phyloP scores from a whole-genome alignment of 2,113 vertebrate species.

The Ophiodon elongatus region DNA sequence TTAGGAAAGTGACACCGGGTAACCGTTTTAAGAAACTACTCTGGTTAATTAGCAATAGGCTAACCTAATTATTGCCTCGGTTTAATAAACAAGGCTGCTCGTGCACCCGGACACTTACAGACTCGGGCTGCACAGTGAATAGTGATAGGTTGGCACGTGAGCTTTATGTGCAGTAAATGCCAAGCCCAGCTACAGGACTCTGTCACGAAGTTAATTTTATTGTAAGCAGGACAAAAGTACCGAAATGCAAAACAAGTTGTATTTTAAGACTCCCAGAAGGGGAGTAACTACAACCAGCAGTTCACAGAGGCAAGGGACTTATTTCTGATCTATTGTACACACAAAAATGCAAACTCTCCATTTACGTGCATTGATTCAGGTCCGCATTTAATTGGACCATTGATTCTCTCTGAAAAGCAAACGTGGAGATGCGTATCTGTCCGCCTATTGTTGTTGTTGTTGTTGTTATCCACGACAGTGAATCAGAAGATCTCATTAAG shows the following conservation, averaged over 20 bases:
- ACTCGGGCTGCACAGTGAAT: too few relatives aligned
- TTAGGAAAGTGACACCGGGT: background rate
- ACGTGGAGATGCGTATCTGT: background rate
- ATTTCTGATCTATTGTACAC: background rate
- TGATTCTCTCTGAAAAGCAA: background rate
- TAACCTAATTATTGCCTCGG: background rate
- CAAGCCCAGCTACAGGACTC: background rate
- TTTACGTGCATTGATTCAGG: background rate
- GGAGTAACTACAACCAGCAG: background rate
- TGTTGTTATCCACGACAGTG: slow-evolving; percentile 17
- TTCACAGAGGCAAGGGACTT: background rate
- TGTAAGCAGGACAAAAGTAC: background rate
- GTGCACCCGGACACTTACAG: background rate
- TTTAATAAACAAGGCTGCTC: background rate
- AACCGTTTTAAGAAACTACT: background rate
- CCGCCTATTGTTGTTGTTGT: slow-evolving; percentile 9
- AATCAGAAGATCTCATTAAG: slow-evolving; percentile 31
- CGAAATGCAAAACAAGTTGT: background rate
- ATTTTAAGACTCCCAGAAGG: background rate
- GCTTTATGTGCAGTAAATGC: background rate
- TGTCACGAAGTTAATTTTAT: background rate
- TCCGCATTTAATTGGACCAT: background rate
- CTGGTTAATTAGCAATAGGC: background rate
- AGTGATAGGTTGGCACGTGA: background rate
- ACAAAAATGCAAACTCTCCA: background rate